Evolutionary conservation across 2,797 vertebrate species (phyloP).

Genomic region (Pseudochirops corinnae): DNA sequence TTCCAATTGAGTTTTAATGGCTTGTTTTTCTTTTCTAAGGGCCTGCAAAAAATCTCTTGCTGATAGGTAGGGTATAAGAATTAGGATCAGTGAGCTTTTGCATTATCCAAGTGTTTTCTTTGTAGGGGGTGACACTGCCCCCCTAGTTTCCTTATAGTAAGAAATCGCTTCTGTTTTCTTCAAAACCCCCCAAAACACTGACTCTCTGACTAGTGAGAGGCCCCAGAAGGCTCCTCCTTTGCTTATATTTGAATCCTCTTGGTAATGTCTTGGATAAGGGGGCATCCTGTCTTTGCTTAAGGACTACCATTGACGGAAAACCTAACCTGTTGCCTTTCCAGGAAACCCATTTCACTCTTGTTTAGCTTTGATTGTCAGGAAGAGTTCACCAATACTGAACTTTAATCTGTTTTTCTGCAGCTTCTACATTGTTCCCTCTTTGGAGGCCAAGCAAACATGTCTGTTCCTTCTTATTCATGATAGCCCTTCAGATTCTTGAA

Average conservation of each 20-base stretch:
- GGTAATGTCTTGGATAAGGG: neutral
- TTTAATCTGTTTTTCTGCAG: neutral
- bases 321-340: neutral
- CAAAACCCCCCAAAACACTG: neutral
- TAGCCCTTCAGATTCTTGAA: neutral
- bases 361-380: neutral
- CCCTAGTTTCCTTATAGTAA: neutral
- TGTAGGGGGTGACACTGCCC: neutral
- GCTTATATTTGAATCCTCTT: neutral
- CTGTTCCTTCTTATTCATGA: neutral
- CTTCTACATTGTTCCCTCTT: neutral
- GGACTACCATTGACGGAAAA: fast-evolving
- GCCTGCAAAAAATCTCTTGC: neutral
- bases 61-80: neutral
- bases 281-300: neutral
- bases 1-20: neutral
- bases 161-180: neutral
- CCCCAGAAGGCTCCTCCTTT: neutral
- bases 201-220: neutral
- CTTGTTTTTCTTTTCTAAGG: neutral
- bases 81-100: neutral
- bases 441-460: neutral
- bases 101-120: neutral
- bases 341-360: neutral
- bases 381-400: neutral